phyloP scores from a whole-genome alignment of 2,888 invertebrate species.

The Dioctria rufipes region DNA sequence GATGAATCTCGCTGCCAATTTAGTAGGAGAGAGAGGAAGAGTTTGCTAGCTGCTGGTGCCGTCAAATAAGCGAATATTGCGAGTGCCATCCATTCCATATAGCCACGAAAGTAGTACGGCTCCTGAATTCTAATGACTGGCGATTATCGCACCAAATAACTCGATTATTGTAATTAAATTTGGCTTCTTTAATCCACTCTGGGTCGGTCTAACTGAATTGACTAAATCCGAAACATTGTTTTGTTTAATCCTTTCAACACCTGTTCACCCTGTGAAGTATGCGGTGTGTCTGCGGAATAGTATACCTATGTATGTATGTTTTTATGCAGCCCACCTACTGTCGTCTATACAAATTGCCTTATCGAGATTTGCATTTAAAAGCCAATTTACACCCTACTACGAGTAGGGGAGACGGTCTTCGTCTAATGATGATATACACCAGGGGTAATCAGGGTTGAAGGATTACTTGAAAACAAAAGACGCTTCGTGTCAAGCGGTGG shows the following conservation, averaged over 20 bases:
- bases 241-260: slow-evolving; percentile 59
- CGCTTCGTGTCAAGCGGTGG: slow-evolving; percentile 16
- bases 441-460: slow-evolving; percentile 55
- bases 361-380: slow-evolving; percentile 60
- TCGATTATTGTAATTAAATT: slow-evolving; percentile 58
- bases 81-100: background rate
- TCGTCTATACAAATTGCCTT: slow-evolving; percentile 55
- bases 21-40: too few relatives aligned
- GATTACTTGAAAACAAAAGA: slow-evolving; percentile 58
- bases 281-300: too few relatives aligned
- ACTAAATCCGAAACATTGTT: slow-evolving; percentile 57
- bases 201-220: slow-evolving; percentile 55
- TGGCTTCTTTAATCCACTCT: slow-evolving; percentile 56
- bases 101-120: background rate
- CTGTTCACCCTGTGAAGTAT: slow-evolving; percentile 44
- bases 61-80: slow-evolving; percentile 4
- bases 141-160: slow-evolving; percentile 51
- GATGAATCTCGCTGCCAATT: background rate
- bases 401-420: slow-evolving; percentile 21
- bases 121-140: slow-evolving; percentile 44
- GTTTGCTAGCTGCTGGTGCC: background rate
- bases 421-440: slow-evolving; percentile 58
- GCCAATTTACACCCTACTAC: slow-evolving; percentile 57
- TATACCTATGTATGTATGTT: background rate
- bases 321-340: background rate